Evolutionary conservation across 2,888 invertebrate genomes (phyloP), one percentile per base, ranked within the genome.

Genomic region (Heterodera filipjevi): DNA sequence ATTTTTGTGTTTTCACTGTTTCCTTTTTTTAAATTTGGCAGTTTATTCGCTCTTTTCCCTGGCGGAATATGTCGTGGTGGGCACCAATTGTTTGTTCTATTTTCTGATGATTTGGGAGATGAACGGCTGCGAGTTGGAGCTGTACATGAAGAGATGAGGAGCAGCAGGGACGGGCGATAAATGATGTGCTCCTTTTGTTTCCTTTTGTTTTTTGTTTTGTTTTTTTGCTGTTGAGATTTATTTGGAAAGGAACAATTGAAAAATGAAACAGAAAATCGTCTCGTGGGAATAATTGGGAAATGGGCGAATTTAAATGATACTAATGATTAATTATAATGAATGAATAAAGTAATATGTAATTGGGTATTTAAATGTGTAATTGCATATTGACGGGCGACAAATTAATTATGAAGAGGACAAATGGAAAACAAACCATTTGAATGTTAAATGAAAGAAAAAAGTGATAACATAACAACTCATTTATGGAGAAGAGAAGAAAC

Each of bases 1-100:
- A 64, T 32, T n/a, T 44, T 0, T 1, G 44, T 78, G 39, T 30
- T 33, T 81, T 66, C n/a, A n/a, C n/a, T n/a, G n/a, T 66, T 14
- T 77, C 22, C 30, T 68, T 66, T 27, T 19, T 49, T 19, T 33
- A 59, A 33, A n/a, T 19, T n/a, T 83, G 86, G 49, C 79, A 87
- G 87, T 86, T 12, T 87, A 88, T 81, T 80, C 82, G 72, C 77
- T 85, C 14, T 87, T 87, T 79, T 86, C 87, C 0, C 72, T 88
- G 16, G 86, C 86, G 16, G 87, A 87, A 79, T 85, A 86, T 71
- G 82, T 86, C 30, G 80, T 86, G 80, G 86, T 87, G 70, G 87
- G 87, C 44, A 83, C 82, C 77, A 87, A 87, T 79, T 83, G 84
- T 5, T 46, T 85, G 33, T 87, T 87, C 79, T 87, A 87, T 79